Conservation (phyloP, 2,113 vertebrate species). For the Tachuris rubrigastra region DNA sequence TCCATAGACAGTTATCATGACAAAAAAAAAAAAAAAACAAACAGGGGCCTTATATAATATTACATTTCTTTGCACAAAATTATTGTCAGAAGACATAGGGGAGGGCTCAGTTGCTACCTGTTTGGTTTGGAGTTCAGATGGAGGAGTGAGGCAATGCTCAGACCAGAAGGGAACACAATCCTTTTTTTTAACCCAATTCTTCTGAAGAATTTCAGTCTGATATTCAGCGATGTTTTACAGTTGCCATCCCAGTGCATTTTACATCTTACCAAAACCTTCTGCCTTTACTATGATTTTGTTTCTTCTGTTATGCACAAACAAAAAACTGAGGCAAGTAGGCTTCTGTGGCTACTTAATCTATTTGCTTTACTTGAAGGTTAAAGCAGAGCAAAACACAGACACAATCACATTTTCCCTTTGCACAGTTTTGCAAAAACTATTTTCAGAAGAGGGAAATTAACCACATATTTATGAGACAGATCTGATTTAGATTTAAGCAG, state of each 20-base stretch:
- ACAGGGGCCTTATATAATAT: not conserved
- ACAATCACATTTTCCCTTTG: not conserved
- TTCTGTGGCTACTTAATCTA: not conserved
- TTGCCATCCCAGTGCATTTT: not conserved
- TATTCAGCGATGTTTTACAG: not conserved
- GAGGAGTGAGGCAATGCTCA: not conserved
- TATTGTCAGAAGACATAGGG: not conserved
- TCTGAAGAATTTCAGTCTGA: not conserved
- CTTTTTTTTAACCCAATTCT: not conserved
- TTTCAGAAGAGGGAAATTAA: not conserved
- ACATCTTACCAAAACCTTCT: not conserved
- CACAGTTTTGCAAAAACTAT: not conserved
- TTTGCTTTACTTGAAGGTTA: not conserved
- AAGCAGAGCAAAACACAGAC: not conserved
- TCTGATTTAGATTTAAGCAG: not conserved
- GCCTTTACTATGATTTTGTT: not conserved
- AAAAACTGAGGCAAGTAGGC: not conserved
- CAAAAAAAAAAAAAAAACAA: not conserved
- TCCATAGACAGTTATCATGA: not conserved
- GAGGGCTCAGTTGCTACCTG: not conserved
- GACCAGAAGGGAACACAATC: accelerated
- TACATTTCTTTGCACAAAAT: not conserved
- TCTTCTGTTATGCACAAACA: not conserved
- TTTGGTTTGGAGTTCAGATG: not conserved
- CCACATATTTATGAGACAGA: not conserved